Evolutionary conservation across 2,113 vertebrate species (phyloP), one percentile per base, ranked within the genome.

Genomic region (Alligator mississippiensis): DNA sequence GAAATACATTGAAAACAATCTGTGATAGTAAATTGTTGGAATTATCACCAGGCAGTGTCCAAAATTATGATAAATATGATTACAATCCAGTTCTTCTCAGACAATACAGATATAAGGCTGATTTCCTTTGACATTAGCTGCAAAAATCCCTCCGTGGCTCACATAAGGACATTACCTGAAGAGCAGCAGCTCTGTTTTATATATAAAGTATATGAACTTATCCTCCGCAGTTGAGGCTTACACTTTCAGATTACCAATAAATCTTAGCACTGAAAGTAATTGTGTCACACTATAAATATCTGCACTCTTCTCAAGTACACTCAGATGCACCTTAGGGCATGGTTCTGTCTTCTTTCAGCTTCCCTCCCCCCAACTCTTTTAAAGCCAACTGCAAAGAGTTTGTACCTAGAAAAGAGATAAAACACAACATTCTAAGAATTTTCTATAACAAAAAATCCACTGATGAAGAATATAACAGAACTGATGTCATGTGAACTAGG

Each of bases 131-230:
- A 92, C 47, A 72, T 6, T 11, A 84, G 28, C 60, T 82, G 60
- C 55, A 90, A 84, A 94, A 95, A 78, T 79, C 87, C 57, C 28
- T 96, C 90, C 84, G 94, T 70, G 75, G 80, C 93, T 91, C 27
- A 55, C 17, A 85, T 77, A 80, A 27, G n/a, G 22, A 62, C 24
- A 25, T 72, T 80, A 62, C 72, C 61, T 72, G 57, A 94, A 84
- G 80, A 94, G 85, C 47, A 89, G 34, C 54, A 80, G 72, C 77
- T 88, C 34, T 21, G 74, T 60, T 89, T 84, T 89, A 81, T 82
- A 89, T 88, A 74, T 16, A 92, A 90, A 94, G 58, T 75, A 80
- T 60, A 88, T 30, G 78, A 76, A 75, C 85, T 11, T 25, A 87
- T 91, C 81, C 59, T 86, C 89, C 82, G 68, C 34, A 89, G 17